Evolutionary conservation across 2,113 vertebrate species (phyloP), one percentile per base, ranked within the genome.

Genomic region (Alethe diademata): DNA sequence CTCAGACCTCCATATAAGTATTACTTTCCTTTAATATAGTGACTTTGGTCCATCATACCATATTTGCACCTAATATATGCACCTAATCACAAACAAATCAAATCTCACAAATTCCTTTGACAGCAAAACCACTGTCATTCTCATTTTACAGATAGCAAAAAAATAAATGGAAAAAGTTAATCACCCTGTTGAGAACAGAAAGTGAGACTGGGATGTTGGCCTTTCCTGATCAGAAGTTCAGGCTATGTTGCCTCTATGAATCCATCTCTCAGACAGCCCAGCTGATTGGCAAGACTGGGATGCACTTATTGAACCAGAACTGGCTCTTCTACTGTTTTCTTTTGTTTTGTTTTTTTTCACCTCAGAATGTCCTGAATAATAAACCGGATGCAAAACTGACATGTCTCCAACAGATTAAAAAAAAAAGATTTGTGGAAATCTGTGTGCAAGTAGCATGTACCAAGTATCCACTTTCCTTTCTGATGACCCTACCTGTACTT

Each of bases 1-100:
- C 83, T 87, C 90, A 96, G 92, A 83, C 23, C 67, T 86, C 70
- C 88, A 93, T 91, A 54, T 64, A 94, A 93, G 36, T 74, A 94
- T 78, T 61, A 71, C 38, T 78, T 88, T n/a, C 42, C 25, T 91
- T 82, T 62, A 85, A 92, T 88, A 62, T 25, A 74, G 64, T 4
- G 4, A 70, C 87, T 78, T 72, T 85, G 69, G 64, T 86, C 47
- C 56, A 60, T 67, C 54, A 26, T 57, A 61, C 62, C 19, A 43
- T 35, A 78, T n/a, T 64, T 87, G n/a, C n/a, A n/a, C n/a, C n/a
- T n/a, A n/a, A n/a, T n/a, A n/a, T n/a, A n/a, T 82, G 47, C 36
- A 78, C 2, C 3, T 24, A 56, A 33, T 38, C 24, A 58, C 79
- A 78, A 89, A 88, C 33, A 67, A 91, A 73, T 43, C 24, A 64